Evolutionary conservation across 2,888 invertebrate genomes (phyloP), one percentile per base, ranked within the genome.

Genomic region (Eristalinus sepulchralis): DNA sequence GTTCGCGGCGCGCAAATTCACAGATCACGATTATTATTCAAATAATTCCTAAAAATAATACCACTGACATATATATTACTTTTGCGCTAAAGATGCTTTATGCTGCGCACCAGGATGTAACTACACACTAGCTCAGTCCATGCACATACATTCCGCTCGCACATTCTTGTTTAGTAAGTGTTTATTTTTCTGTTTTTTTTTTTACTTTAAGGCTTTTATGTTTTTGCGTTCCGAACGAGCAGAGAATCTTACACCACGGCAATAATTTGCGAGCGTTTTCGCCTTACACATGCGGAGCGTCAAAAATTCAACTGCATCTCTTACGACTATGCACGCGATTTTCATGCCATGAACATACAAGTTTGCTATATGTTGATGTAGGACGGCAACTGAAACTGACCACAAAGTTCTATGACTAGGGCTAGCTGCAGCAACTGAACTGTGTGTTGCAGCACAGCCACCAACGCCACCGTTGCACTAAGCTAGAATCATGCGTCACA

Each of bases 11-110:
- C 33, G 59, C 55, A 60, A 66, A 78, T 73, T 63, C 70, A 66
- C 60, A 22, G 57, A 33, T 60, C 57, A 66, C 34, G 63, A 79
- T 79, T 75, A 71, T 79, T 85, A 82, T 78, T 83, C 66, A 62
- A 86, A 86, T 79, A 75, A 75, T 83, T 75, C 83, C 86, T 86
- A 83, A 86, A 86, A 86, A 83, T 83, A 83, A 79, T 75, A 83
- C 71, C 86, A 85, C 73, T 85, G 85, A 82, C 68, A 83, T 60
- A 86, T 71, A 77, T 64, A 80, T 55, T 71, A 86, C 22, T 33
- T 66, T 59, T 9, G 55, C 67, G 64, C 63, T 59, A 68, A 60
- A 33, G 67, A 77, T 77, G 59, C 67, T 78, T 63, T 47, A 63
- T 64, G 67, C 60, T 72, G 27, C 34, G 59, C 68, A 79, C 10